A percentile compares a stretch with the other conserved stretches of the same genome.
phyloP scores from a whole-genome alignment of 1,140 invertebrate species.

The Mizuhopecten yessoensis region DNA sequence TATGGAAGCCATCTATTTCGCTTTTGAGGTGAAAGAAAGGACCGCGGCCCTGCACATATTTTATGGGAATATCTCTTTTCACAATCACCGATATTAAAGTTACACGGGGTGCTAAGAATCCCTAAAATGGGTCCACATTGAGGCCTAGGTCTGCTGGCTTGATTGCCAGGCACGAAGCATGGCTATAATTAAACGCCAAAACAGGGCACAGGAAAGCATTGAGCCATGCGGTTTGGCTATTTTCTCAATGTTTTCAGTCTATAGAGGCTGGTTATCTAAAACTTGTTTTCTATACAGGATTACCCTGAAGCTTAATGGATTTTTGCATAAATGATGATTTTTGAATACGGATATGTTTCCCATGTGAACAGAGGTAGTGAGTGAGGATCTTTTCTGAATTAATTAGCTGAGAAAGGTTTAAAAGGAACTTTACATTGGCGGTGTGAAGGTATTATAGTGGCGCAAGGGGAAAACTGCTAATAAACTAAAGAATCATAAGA shows the following conservation, averaged over 20 bases:
- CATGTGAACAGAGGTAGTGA: slow-evolving; percentile 38
- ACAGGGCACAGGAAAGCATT: slow-evolving; percentile 24
- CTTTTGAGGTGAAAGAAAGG: slow-evolving; percentile 5
- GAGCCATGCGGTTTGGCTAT: not conserved
- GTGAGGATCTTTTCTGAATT: slow-evolving; percentile 20
- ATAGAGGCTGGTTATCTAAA: slow-evolving; percentile 32
- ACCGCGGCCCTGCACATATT: not conserved
- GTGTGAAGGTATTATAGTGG: not conserved
- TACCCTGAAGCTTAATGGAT: slow-evolving; percentile 29
- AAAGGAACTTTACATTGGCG: slow-evolving; percentile 24
- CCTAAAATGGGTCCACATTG: not conserved
- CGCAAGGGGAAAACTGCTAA: not conserved
- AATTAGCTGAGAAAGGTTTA: slow-evolving; percentile 33
- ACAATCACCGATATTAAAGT: not conserved
- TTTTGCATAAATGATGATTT: slow-evolving; percentile 49
- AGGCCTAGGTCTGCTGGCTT: not conserved
- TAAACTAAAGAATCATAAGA: slow-evolving; percentile 36
- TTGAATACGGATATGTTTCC: slow-evolving; percentile 35
- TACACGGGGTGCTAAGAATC: slow-evolving; percentile 12
- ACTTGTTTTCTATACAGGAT: slow-evolving; percentile 3
- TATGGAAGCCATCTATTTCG: not conserved
- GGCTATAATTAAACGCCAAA: slow-evolving; percentile 4
- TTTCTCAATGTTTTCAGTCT: slow-evolving; percentile 16
- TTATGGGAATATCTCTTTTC: slow-evolving; percentile 25
- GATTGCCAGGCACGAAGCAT: not conserved